Evolutionary conservation across 2,113 vertebrate species (phyloP).

Genomic region (Ginglymostoma cirratum): DNA sequence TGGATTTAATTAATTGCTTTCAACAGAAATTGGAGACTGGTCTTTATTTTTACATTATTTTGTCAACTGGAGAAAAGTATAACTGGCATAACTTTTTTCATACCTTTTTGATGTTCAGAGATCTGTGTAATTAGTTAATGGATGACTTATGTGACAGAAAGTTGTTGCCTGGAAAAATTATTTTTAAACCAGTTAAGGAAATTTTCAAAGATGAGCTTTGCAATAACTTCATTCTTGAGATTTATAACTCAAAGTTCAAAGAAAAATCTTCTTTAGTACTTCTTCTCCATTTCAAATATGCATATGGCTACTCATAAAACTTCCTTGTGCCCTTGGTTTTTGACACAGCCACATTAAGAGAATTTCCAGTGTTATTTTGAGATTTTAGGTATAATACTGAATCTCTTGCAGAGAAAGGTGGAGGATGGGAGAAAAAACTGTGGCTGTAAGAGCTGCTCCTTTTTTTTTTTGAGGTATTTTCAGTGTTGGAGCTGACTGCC

Average conservation of each 20-base stretch:
- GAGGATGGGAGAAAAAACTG: too few relatives aligned
- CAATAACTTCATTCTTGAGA: background rate
- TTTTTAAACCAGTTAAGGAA: background rate
- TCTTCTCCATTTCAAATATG: background rate
- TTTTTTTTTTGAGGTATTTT: too few relatives aligned
- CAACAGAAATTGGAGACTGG: background rate
- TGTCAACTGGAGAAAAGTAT: background rate
- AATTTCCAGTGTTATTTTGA: background rate
- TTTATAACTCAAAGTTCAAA: background rate
- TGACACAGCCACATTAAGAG: background rate
- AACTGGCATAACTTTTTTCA: background rate
- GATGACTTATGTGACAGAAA: background rate
- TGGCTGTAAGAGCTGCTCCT: too few relatives aligned
- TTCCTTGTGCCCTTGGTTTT: background rate
- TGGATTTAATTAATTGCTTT: background rate
- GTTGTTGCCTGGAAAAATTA: background rate
- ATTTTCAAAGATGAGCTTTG: background rate
- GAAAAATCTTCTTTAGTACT: background rate
- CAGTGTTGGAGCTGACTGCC: too few relatives aligned
- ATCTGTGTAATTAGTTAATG: background rate
- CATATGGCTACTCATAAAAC: background rate
- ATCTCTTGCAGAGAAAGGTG: background rate
- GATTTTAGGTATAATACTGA: background rate
- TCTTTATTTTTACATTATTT: background rate
- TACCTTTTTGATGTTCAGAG: background rate